Base-by-base conservation (phyloP, 2,113 vertebrate genomes). In the Plecotus auritus region DNA sequence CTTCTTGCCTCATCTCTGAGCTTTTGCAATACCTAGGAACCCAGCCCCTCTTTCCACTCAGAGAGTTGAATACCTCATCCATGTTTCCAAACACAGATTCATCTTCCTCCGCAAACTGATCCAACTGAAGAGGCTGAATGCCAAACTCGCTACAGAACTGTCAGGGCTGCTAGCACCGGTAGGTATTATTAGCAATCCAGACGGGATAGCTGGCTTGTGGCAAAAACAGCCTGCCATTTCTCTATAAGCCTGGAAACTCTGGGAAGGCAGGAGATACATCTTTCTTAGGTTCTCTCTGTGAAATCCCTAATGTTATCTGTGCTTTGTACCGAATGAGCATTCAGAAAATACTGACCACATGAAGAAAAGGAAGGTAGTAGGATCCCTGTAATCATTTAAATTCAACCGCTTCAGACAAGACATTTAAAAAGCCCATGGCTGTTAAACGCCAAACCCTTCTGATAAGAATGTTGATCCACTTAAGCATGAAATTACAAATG, bases 401-500 rank as follows among this genome's bases (percentile, higher is more conserved):
- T 81, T 90, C 94, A 86, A 76, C 26, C 47, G 95, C 61, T 95
- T 88, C 30, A 88, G 67, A 96, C 92, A 89, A 80, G 69, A 82
- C 74, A 66, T 76, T 95, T 85, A 93, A 78, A 96, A 96, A 88
- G 64, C 70, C 42, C 72, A 22, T 81, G 47, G 64, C 88, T 91
- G 77, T 77, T 88, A 95, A 95, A 90, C 85, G 72, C 45, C 90
- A 94, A 96, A 91, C 32, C 7, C 88, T 94, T 74, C 77, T 77
- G 51, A 89, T 86, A 93, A 96, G 93, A 74, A 97, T 0, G 23
- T 28, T 74, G 72, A 67, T 85, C 73, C 76, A 94, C 77, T 94
- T 90, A 94, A 94, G 88, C 73, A 82, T 85, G 72, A 97, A 96
- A 96, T 95, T 90, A 88, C 85, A 95, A 96, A 92, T 93, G 67